Evolutionary conservation across 2,888 invertebrate genomes (phyloP).

Genomic region (Prosopocoilus inquinatus): DNA sequence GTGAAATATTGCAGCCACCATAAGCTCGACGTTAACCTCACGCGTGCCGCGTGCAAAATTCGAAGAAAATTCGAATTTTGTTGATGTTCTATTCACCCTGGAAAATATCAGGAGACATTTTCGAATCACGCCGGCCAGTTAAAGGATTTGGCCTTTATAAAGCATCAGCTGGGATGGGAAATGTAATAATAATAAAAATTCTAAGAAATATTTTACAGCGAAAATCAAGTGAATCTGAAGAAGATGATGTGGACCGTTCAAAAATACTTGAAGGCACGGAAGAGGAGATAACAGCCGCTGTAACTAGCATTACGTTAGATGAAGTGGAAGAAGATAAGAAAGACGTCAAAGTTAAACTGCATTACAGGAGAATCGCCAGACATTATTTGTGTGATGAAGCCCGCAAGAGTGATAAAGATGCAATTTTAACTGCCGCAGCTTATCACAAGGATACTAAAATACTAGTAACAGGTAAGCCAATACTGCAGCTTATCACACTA

Average conservation of each 20-base stretch:
- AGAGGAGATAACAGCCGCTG: slow-evolving; percentile 43
- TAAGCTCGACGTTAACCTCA: too few relatives aligned
- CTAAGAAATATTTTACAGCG: neutral
- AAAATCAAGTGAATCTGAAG: slow-evolving; percentile 56
- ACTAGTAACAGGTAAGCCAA: slow-evolving; percentile 67
- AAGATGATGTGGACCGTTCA: slow-evolving; percentile 65
- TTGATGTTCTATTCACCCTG: too few relatives aligned
- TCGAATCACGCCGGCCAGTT: too few relatives aligned
- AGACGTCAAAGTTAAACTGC: slow-evolving; percentile 51
- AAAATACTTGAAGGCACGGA: slow-evolving; percentile 59
- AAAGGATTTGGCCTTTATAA: too few relatives aligned
- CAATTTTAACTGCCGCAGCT: slow-evolving; percentile 73
- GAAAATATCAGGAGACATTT: too few relatives aligned
- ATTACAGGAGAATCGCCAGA: slow-evolving; percentile 68
- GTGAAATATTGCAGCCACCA: too few relatives aligned
- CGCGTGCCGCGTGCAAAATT: too few relatives aligned
- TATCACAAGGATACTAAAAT: slow-evolving; percentile 80
- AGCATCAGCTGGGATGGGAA: too few relatives aligned
- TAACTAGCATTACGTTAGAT: slow-evolving; percentile 52
- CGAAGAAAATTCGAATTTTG: too few relatives aligned
- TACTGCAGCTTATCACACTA: neutral
- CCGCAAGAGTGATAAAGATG: slow-evolving; percentile 60
- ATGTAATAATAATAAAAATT: too few relatives aligned
- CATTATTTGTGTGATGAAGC: slow-evolving; percentile 75
- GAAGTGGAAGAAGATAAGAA: slow-evolving; percentile 47